A percentile compares a stretch with the other conserved stretches of the same genome.
Evolutionary conservation across 1,140 invertebrate genomes (phyloP).

Genomic region (Gryon sp.): DNA sequence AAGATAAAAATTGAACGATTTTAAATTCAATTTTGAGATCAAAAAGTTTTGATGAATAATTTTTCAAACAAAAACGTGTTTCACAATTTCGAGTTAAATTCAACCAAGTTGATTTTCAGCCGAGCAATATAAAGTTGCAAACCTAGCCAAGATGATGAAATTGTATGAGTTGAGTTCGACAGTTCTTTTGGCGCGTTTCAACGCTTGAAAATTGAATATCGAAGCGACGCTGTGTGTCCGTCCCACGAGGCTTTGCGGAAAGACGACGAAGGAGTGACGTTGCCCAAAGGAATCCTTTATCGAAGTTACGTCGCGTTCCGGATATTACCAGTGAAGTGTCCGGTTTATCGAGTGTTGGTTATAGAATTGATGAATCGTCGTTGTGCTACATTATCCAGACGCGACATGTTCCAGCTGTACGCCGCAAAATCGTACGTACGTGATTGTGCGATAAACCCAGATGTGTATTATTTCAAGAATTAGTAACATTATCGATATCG

Average conservation of each 20-base stretch:
- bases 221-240: conserved; percentile 11
- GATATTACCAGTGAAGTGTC: conserved; percentile 58
- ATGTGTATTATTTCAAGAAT: neutral
- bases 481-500: neutral
- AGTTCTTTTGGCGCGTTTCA: conserved; percentile 32
- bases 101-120: neutral
- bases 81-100: no score
- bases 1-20: no score
- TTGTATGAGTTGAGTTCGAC: conserved; percentile 22
- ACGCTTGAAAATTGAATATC: conserved; percentile 44
- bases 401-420: conserved; percentile 4
- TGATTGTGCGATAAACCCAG: neutral
- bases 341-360: conserved; percentile 62
- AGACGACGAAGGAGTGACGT: conserved; percentile 44
- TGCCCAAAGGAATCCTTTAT: conserved; percentile 52
- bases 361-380: conserved; percentile 68
- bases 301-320: conserved; percentile 50
- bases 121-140: conserved; percentile 4
- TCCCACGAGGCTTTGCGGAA: conserved; percentile 22
- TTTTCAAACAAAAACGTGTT: no score
- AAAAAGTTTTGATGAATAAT: no score
- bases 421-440: neutral
- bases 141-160: conserved; percentile 17
- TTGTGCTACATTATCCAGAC: conserved; percentile 16
- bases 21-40: no score